Conservation (phyloP, 2,888 invertebrate genomes). For the Idaea biselata region DNA sequence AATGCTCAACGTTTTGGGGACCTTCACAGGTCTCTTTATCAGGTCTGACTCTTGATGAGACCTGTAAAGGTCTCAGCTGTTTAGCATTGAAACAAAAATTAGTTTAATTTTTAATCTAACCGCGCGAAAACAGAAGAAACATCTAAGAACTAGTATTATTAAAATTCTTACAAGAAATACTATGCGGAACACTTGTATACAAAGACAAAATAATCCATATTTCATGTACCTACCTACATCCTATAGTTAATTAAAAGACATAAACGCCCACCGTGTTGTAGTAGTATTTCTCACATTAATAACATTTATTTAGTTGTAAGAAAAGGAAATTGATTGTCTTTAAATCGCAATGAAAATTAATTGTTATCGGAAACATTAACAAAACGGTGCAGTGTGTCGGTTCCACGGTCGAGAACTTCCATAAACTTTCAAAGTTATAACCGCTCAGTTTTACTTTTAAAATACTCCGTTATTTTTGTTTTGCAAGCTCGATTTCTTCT, state of each 20-base stretch:
- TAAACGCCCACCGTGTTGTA: neutral
- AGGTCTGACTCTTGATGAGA: too few species aligned
- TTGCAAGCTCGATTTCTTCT: conserved; percentile 22
- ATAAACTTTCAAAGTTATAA: conserved; percentile 25
- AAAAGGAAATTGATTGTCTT: neutral
- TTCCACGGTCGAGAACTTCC: conserved; percentile 14
- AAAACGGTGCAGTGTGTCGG: conserved; percentile 11
- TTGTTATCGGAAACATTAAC: neutral
- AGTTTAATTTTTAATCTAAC: too few species aligned
- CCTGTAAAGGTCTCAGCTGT: too few species aligned
- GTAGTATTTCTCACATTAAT: neutral
- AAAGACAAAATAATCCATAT: neutral
- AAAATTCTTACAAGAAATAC: too few species aligned
- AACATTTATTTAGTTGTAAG: neutral
- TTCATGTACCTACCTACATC: neutral
- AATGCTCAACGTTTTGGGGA: too few species aligned
- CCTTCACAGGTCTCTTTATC: too few species aligned
- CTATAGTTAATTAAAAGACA: neutral
- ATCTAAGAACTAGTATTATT: too few species aligned
- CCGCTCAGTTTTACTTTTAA: conserved; percentile 18
- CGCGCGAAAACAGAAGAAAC: too few species aligned
- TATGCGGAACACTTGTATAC: too few species aligned
- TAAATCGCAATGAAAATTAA: neutral
- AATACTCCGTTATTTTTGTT: conserved; percentile 26
- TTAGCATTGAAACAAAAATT: too few species aligned